Percentiles rank a stretch among this genome's conserved stretches.
phyloP scores from a whole-genome alignment of 2,888 invertebrate genomes.

The Helleia helle region DNA sequence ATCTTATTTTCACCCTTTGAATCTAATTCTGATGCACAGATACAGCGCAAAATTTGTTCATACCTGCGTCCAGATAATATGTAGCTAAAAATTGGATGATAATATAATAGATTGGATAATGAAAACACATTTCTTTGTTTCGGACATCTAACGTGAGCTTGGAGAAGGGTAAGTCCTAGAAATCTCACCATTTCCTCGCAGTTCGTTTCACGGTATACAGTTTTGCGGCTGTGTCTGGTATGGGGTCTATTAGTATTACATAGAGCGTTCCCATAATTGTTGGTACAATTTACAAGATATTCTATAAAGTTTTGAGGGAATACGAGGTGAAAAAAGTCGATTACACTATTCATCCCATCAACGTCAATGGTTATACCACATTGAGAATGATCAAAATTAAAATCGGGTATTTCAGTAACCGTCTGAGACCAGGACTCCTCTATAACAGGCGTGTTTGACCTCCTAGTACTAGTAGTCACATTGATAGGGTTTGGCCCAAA shows the following conservation, averaged over 20 bases:
- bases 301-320: conserved; percentile 16
- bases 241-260: conserved; percentile 16
- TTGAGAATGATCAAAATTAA: conserved; percentile 10
- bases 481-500: neutral
- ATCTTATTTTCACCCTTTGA: conserved; percentile 2
- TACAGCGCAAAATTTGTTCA: conserved; percentile 10
- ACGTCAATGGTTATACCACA: conserved; percentile 10
- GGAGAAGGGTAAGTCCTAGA: conserved; percentile 10
- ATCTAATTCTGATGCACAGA: conserved; percentile 2
- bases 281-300: conserved; percentile 15
- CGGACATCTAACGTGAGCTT: conserved; percentile 15
- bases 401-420: conserved; percentile 12
- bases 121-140: conserved; percentile 11
- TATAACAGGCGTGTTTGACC: conserved; percentile 1
- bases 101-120: neutral
- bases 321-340: conserved; percentile 11
- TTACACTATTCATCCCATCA: too few species aligned
- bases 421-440: conserved; percentile 9
- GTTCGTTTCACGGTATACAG: conserved; percentile 6
- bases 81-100: conserved; percentile 9
- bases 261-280: conserved; percentile 16
- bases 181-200: conserved; percentile 15
- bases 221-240: conserved; percentile 17
- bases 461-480: neutral
- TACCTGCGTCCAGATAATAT: conserved; percentile 13